A percentile compares a stretch with the other conserved stretches of the same genome.
phyloP scores from a whole-genome alignment of 64 coral and sea anemone genomes.

The Platygyra sinensis region DNA sequence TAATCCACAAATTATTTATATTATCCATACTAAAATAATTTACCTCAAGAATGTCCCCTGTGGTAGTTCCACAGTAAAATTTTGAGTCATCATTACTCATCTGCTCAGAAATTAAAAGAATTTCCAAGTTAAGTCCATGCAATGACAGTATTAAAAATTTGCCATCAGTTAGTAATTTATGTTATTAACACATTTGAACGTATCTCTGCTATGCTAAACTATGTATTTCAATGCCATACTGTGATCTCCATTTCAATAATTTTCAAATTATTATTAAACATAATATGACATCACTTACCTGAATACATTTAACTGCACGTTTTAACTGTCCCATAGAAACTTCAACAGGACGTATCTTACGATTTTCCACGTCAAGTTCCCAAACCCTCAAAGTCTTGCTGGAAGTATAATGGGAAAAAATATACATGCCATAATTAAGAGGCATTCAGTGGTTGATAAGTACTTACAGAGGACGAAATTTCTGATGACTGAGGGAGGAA shows the following conservation, averaged over 20 bases:
- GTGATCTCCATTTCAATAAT: not conserved
- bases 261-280: not conserved
- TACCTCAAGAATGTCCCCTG: slow-evolving; percentile 95
- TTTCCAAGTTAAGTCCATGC: not conserved
- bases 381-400: slow-evolving; percentile 97
- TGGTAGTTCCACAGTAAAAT: slow-evolving; percentile 97
- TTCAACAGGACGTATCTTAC: slow-evolving; percentile 89
- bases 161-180: too few relatives aligned
- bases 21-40: not conserved
- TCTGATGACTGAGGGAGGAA: too few relatives aligned
- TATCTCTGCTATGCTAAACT: too few relatives aligned
- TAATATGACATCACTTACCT: slow-evolving; percentile 49
- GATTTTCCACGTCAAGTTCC: slow-evolving; percentile 84
- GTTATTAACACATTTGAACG: too few relatives aligned
- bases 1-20: too few relatives aligned
- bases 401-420: not conserved
- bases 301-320: slow-evolving; percentile 88
- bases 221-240: too few relatives aligned
- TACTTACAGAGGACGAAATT: too few relatives aligned
- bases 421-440: too few relatives aligned
- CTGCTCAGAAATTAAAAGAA: slow-evolving; percentile 21
- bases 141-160: not conserved
- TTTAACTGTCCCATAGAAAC: slow-evolving; percentile 91
- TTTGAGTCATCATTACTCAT: slow-evolving; percentile 81
- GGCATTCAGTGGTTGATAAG: too few relatives aligned